Evolutionary conservation across 1,140 invertebrate species (phyloP).

Genomic region (Pogonognathellus flavescens): DNA sequence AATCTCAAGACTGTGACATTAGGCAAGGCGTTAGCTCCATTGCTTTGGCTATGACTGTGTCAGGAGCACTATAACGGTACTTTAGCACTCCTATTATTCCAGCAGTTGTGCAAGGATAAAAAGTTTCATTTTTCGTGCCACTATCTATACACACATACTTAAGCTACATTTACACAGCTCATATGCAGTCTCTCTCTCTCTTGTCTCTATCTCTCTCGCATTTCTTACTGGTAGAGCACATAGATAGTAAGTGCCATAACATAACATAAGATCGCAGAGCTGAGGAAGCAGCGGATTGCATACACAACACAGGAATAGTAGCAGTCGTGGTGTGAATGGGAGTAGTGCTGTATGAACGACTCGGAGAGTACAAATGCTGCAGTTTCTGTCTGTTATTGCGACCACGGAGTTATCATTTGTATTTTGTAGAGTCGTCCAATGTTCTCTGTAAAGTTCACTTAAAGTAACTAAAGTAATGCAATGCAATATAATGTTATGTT

Average conservation of each 20-base stretch:
- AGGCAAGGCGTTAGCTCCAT: conserved; percentile 43
- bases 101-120: conserved; percentile 54
- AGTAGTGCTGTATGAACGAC: background rate
- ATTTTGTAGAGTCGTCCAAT: conserved; percentile 43
- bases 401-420: conserved; percentile 49
- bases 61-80: conserved; percentile 43
- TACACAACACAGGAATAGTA: background rate
- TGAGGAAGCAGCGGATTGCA: background rate
- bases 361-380: background rate
- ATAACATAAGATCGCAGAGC: background rate
- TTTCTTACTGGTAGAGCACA: background rate
- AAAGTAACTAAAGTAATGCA: conserved; percentile 49
- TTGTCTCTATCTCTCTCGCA: conserved; percentile 16
- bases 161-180: conserved; percentile 9
- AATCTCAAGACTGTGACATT: conserved; percentile 55
- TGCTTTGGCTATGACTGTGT: conserved; percentile 46
- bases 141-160: conserved; percentile 49
- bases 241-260: background rate
- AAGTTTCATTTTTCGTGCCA: conserved; percentile 55
- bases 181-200: background rate
- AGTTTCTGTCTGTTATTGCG: conserved; percentile 44
- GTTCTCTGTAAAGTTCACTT: conserved; percentile 42
- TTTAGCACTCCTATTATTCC: conserved; percentile 46
- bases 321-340: no score
- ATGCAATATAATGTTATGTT: conserved; percentile 50